These are phyloP conservation scores for Drosophila nr. perissopoda DNA, from an alignment of 2,888 invertebrate genomes.

Conservation along the genomic window DNA sequence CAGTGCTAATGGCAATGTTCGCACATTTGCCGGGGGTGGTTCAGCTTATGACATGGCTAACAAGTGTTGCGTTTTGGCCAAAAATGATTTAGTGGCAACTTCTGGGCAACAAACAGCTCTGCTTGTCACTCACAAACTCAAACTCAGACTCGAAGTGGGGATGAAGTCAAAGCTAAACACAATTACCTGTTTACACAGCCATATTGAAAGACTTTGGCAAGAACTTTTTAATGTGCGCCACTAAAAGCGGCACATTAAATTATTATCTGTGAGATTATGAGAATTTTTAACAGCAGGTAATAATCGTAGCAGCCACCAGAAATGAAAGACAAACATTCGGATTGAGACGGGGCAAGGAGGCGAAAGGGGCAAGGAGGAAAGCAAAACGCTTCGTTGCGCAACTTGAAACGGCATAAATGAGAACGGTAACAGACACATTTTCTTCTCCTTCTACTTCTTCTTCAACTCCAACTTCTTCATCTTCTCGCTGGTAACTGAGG, in stretches of 20 bases:
- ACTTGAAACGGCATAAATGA: slow-evolving; percentile 81
- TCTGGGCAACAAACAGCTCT: slow-evolving; percentile 47
- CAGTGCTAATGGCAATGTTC: slow-evolving; percentile 74
- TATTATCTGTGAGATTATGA: slow-evolving; percentile 79
- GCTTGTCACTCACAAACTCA: slow-evolving; percentile 45
- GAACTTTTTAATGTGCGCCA: slow-evolving; percentile 75
- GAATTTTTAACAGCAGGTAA: slow-evolving; percentile 81
- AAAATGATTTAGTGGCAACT: slow-evolving; percentile 56
- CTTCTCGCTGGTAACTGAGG: slow-evolving; percentile 65
- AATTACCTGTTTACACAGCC: slow-evolving; percentile 80
- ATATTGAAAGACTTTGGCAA: slow-evolving; percentile 67
- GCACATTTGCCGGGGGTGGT: slow-evolving; percentile 56
- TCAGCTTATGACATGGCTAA: slow-evolving; percentile 52
- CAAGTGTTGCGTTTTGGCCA: slow-evolving; percentile 47
- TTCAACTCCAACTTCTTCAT: slow-evolving; percentile 10
- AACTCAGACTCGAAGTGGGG: neutral
- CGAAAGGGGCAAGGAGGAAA: neutral
- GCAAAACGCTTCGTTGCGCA: slow-evolving; percentile 69
- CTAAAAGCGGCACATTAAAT: slow-evolving; percentile 79
- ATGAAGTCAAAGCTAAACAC: slow-evolving; percentile 27
- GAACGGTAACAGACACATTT: slow-evolving; percentile 59
- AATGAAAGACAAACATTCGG: slow-evolving; percentile 76
- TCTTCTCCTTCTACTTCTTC: slow-evolving; percentile 8
- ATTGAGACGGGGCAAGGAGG: slow-evolving; percentile 3
- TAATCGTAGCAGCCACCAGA: slow-evolving; percentile 70